A percentile compares a stretch with the other conserved stretches of the same genome.
Evolutionary conservation across 2,888 invertebrate genomes (phyloP).

Genomic region (Harpalus rufipes): DNA sequence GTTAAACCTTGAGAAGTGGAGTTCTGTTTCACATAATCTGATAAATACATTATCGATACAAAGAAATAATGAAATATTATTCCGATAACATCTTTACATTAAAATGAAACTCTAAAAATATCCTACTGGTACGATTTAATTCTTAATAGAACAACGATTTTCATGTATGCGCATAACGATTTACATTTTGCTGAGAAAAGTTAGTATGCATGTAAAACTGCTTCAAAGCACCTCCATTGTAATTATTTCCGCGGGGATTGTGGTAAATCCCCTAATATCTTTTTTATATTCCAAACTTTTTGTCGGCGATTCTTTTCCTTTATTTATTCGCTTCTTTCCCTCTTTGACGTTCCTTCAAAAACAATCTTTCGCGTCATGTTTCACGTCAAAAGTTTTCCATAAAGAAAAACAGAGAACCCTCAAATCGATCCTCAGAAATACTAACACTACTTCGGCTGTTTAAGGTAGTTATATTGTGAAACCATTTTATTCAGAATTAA

Average conservation of each 20-base stretch:
- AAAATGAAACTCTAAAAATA: not conserved
- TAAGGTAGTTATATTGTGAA: no score
- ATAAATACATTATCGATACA: not conserved
- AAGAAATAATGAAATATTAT: constrained; percentile 1
- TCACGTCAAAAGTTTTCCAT: constrained; percentile 47
- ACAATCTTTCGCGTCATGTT: constrained; percentile 44
- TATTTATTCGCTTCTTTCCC: constrained; percentile 33
- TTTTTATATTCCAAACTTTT: constrained; percentile 23
- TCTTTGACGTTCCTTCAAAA: constrained; percentile 37
- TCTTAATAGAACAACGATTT: not conserved
- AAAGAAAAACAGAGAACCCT: constrained; percentile 20
- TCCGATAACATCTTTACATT: not conserved
- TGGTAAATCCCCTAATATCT: not conserved
- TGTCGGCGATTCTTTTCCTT: constrained; percentile 16
- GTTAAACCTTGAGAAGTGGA: not conserved
- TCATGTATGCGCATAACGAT: not conserved
- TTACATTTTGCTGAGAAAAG: not conserved
- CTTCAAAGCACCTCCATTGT: not conserved
- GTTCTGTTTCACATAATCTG: not conserved
- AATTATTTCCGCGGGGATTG: not conserved
- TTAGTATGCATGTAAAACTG: not conserved
- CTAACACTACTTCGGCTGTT: constrained; percentile 11
- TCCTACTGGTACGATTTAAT: not conserved
- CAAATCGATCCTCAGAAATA: constrained; percentile 14
- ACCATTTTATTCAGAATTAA: no score